Evolutionary conservation across 37 sponge, comb jelly and placozoan species (phyloP), one percentile per base, ranked within the genome.

Genomic region (Beroe ovata): DNA sequence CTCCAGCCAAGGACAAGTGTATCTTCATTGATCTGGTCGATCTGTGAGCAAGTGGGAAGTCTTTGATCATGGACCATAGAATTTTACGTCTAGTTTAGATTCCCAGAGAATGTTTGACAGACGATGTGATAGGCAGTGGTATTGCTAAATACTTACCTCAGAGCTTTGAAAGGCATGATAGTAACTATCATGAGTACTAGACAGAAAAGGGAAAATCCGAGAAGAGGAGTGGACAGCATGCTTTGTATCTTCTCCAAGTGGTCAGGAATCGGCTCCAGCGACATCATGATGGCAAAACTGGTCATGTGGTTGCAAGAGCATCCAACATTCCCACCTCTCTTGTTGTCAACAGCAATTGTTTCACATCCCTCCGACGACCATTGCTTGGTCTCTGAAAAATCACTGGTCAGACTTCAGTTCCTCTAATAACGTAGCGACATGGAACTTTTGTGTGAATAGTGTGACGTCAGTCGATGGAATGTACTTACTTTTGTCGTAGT

Each of bases 251-350:
- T 30, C 3, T 1, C 33, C 6, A 66, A 30, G 30, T 66, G 14
- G 69, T 66, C 69, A 6, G 69, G 69, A 16, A 66, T 66, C 16
- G 69, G 69, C 30, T 66, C 69, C 33, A 66, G 35, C 8, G 69
- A 66, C 69, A 66, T 66, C 36, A 66, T 25, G 33, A 66, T 66
- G 36, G 69, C 69, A 66, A 66, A 66, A 30, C 69, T 66, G 35
- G 69, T 66, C 69, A 66, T 66, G 69, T 66, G 69, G 30, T 26
- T 32, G 16, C 69, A 66, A 37, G 69, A 66, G 69, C 69, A 66
- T 34, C 32, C 25, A 1, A 66, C 69, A 25, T 66, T 25, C 29
- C 69, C 69, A 66, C 69, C 69, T 29, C 69, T 34, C 16, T 34
- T 66, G 32, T 66, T 66, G 35, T 66, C 69, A 1, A 66, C 69